Evolutionary conservation across 2,888 invertebrate species (phyloP).

Genomic region (Chelonus formosanus): DNA sequence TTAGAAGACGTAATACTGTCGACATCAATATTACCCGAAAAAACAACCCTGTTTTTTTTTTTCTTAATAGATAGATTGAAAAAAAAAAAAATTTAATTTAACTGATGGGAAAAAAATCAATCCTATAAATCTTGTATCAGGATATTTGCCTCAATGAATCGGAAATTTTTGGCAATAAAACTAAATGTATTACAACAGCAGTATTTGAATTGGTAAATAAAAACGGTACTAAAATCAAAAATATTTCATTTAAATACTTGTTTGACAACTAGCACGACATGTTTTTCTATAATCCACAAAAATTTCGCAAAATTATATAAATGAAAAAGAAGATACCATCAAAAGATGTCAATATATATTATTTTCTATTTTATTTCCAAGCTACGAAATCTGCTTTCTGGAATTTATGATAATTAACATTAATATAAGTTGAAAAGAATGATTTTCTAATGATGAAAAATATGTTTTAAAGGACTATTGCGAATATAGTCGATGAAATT

Average conservation of each 20-base stretch:
- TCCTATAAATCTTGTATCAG: no score
- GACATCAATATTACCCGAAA: not conserved
- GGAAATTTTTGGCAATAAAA: no score
- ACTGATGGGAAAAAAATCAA: no score
- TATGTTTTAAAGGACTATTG: not conserved
- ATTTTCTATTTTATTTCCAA: not conserved
- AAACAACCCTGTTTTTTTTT: no score
- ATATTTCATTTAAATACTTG: conserved; percentile 7
- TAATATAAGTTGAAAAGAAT: not conserved
- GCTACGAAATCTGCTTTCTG: no score
- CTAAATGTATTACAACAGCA: no score
- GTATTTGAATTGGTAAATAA: not conserved
- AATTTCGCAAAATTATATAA: not conserved
- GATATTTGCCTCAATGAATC: no score
- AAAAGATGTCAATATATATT: not conserved
- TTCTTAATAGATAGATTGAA: no score
- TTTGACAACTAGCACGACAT: not conserved
- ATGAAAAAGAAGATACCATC: not conserved
- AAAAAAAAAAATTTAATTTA: no score
- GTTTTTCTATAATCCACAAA: not conserved
- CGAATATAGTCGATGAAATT: conserved; percentile 42
- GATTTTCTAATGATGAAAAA: conserved; percentile 1
- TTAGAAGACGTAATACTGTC: not conserved
- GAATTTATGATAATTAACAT: no score
- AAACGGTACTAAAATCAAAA: not conserved